Evolutionary conservation across 2,113 vertebrate species (phyloP), one percentile per base, ranked within the genome.

Genomic region (Cranoglanis bouderius): DNA sequence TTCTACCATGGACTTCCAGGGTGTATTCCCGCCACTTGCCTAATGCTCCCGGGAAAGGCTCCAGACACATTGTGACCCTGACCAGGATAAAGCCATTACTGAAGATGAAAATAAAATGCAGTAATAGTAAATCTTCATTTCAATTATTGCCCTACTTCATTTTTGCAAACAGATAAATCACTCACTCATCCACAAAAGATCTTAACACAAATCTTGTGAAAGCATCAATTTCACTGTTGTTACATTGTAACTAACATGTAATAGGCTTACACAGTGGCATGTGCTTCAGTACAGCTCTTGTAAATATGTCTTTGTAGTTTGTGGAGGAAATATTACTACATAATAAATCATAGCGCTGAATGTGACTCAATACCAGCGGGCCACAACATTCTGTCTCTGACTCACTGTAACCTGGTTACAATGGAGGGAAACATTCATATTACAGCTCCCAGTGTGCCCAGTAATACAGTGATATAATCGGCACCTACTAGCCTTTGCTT

Each of bases 261-360:
- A 57, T 80, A 67, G 32, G 40, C 55, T 82, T 35, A 49, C 35
- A 2, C 14, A 53, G 21, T 53, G 40, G 65, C 75, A 7, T 57
- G 2, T 65, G 51, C 84, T 78, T 63, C 85, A 82, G 51, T 32
- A n/a, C 38, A 6, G 13, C 35, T 35, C 77, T 80, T 86, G 65
- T 89, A 84, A 89, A 80, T 51, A 19, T 61, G 53, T 32, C 87
- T 78, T 38, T 80, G 77, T 65, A 49, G 46, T 90, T 74, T 57
- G 38, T 43, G 46, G 82, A 87, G 65, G 74, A 90, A 81, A 87
- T 90, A 85, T 90, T 84, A 86, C 82, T 78, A 67, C 13, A 29
- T 77, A 63, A 86, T 88, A 84, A 84, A 87, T 89, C 72, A 75
- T 75, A 32, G 87, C 72, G 70, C 35, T 80, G 87, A 90, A 49